Conservation (phyloP, 23 tunicate genomes). For the Botrylloides violaceus region DNA sequence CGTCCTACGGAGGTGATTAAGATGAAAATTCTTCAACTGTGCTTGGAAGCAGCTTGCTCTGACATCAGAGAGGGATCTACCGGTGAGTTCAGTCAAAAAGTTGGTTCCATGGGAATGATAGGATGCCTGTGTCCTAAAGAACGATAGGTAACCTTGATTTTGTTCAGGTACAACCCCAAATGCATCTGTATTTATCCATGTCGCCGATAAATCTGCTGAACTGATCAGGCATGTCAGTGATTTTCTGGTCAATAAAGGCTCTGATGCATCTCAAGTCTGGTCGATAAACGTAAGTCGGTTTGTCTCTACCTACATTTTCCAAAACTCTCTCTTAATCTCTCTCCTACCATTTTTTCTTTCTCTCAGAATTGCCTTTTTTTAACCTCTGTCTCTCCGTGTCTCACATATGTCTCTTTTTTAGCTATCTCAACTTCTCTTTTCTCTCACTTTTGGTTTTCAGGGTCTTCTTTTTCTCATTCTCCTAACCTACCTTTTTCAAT, state of each 20-base stretch:
- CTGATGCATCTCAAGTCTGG: constrained; percentile 41
- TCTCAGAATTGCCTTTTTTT: neutral
- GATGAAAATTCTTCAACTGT: constrained; percentile 48
- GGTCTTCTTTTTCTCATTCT: too few relatives aligned
- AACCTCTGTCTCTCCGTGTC: constrained; percentile 7
- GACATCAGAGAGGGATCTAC: constrained; percentile 53
- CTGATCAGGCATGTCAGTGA: constrained; percentile 52
- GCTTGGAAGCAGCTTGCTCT: constrained; percentile 76
- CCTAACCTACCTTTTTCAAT: too few relatives aligned
- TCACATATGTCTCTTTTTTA: too few relatives aligned
- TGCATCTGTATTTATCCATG: neutral
- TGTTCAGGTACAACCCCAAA: neutral
- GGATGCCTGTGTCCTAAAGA: too few relatives aligned
- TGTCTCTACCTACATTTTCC: neutral
- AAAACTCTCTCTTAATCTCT: too few relatives aligned
- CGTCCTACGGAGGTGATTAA: constrained; percentile 36
- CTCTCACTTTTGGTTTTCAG: too few relatives aligned
- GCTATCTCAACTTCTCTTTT: too few relatives aligned
- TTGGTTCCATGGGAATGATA: too few relatives aligned
- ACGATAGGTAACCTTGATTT: neutral
- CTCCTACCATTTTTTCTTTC: too few relatives aligned
- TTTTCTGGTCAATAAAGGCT: constrained; percentile 34
- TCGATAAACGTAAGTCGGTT: constrained; percentile 44
- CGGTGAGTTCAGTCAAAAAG: neutral
- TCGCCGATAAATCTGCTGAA: constrained; percentile 60